Evolutionary conservation across 2,113 vertebrate species (phyloP), one percentile per base, ranked within the genome.

Genomic region (Paraplagusia blochii): DNA sequence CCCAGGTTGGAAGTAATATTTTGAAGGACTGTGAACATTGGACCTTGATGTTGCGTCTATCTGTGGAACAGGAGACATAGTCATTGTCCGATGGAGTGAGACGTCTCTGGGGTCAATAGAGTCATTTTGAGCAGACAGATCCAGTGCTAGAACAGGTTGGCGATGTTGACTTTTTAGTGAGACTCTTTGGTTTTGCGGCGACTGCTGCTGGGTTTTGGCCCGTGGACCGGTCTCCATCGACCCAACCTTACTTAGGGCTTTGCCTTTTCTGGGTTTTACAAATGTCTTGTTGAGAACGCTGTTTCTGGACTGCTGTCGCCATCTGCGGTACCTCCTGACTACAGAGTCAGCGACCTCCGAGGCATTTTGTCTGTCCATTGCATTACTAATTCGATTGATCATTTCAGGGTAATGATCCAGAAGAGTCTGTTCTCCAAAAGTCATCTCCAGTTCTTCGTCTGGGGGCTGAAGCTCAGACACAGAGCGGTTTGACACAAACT

Each of bases 401-500:
- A 87, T 89, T 69, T 64, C 63, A 16, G 90, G 86, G 75, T 90
- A 92, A 39, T 89, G 62, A 10, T 89, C 87, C 40, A 72, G 45
- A 9, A 87, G 58, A 9, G 58, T 78, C 1, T 82, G 66, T 60
- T 74, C 85, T 17, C 49, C 84, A 15, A 92, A 66, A 9, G 76
- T 77, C 67, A 58, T 76, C 48, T 91, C 86, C 63, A 90, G 81
- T 9, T 80, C 78, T 29, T 81, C 71, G 11, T 89, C 85, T 8
- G 76, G 50, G 0, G 82, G 84, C 58, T 79, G 82, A 35, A 70
- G 9, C 0, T 58, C 42, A 0, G 4, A 9, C 8, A 44, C 53
- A 38, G 52, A 75, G 4, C 69, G 0, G 53, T 1, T 59, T 43
- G 40, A 60, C 17, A 14, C 44, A 19, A 68, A 78, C 29, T 64